Evolutionary conservation across 1,140 invertebrate genomes (phyloP).

Genomic region (Aphaenogaster ashmeadi): DNA sequence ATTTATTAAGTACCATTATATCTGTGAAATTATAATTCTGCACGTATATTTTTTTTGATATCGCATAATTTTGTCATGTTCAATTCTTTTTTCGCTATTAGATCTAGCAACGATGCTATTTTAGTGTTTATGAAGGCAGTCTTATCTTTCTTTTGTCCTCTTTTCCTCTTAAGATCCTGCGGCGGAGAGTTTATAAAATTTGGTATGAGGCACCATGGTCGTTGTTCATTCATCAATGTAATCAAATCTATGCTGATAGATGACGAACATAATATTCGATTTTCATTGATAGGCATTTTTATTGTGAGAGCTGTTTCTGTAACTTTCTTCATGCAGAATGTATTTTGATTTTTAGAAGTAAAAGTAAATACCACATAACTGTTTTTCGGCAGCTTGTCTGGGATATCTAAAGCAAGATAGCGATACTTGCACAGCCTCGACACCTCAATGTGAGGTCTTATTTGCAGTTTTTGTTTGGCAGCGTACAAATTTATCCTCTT

Average conservation of each 20-base stretch:
- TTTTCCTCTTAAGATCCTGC: slow-evolving; percentile 62
- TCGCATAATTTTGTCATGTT: slow-evolving; percentile 35
- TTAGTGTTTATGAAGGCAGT: slow-evolving; percentile 34
- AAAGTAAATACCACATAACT: slow-evolving; percentile 75
- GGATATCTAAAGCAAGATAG: slow-evolving; percentile 77
- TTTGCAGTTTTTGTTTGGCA: slow-evolving; percentile 71
- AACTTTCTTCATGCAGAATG: slow-evolving; percentile 79
- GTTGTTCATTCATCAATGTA: slow-evolving; percentile 69
- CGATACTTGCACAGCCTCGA: slow-evolving; percentile 66
- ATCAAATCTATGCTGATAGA: slow-evolving; percentile 78
- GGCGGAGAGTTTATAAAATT: slow-evolving; percentile 77
- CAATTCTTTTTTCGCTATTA: slow-evolving; percentile 10
- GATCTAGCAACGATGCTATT: background rate
- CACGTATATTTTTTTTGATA: slow-evolving; percentile 33
- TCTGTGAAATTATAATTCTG: background rate
- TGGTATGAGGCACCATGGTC: slow-evolving; percentile 82
- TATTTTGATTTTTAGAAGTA: slow-evolving; percentile 55
- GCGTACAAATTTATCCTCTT: slow-evolving; percentile 82
- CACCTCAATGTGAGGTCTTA: slow-evolving; percentile 74
- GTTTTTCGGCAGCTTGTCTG: slow-evolving; percentile 73
- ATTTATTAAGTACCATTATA: background rate
- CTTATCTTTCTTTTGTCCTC: slow-evolving; percentile 30
- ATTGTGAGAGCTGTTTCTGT: slow-evolving; percentile 70
- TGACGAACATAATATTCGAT: slow-evolving; percentile 50
- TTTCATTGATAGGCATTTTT: slow-evolving; percentile 74